Percentiles rank a stretch among this genome's conserved stretches.
phyloP scores from a whole-genome alignment of 2,113 vertebrate species.

The Origma solitaria region DNA sequence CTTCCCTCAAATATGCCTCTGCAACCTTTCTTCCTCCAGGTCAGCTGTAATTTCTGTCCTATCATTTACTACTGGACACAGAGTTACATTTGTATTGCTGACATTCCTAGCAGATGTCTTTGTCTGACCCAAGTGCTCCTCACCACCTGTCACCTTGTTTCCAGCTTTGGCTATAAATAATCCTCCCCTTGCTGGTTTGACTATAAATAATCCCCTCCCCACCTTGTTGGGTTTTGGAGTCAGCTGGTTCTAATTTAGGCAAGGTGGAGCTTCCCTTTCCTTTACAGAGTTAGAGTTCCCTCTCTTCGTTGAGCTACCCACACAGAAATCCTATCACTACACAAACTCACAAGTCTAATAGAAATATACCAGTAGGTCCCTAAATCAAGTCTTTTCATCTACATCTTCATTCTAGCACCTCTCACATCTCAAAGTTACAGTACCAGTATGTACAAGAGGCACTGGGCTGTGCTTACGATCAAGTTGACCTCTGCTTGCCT shows the following conservation, averaged over 20 bases:
- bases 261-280: background rate
- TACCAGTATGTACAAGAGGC: background rate
- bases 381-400: background rate
- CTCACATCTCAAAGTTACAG: background rate
- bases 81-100: constrained; percentile 5
- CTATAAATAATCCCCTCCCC: constrained; percentile 41
- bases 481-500: background rate
- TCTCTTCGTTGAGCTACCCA: background rate
- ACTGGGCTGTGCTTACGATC: background rate
- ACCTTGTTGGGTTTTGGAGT: background rate
- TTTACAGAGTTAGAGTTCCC: background rate
- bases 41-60: constrained; percentile 39
- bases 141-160: background rate
- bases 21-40: constrained; percentile 18
- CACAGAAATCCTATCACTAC: background rate
- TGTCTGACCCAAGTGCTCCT: constrained; percentile 12
- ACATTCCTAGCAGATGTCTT: constrained; percentile 37
- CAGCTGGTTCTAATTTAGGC: constrained; percentile 32
- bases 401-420: background rate
- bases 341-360: background rate
- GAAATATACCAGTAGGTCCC: background rate
- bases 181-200: background rate
- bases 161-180: constrained; percentile 51
- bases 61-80: constrained; percentile 26
- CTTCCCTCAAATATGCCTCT: background rate